Conservation (phyloP, 1,140 invertebrate species). For the Oryctes rhinoceros region DNA sequence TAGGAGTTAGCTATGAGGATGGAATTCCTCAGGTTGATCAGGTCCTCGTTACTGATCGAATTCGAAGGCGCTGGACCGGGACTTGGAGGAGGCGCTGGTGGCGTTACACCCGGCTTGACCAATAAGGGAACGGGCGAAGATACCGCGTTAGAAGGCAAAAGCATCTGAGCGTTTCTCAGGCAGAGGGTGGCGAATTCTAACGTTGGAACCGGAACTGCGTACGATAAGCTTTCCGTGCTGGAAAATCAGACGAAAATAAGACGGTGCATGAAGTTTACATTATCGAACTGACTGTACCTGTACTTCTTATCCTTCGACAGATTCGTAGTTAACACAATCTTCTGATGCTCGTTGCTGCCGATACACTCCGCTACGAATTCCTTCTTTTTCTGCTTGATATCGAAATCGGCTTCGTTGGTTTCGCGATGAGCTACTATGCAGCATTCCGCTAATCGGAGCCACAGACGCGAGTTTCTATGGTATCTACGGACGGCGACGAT, state of each 20-base stretch:
- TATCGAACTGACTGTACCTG: too few relatives aligned
- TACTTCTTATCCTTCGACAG: conserved; percentile 68
- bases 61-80: conserved; percentile 59
- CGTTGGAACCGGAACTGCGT: conserved; percentile 85
- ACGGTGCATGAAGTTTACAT: too few relatives aligned
- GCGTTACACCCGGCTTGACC: conserved; percentile 57
- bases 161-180: conserved; percentile 81
- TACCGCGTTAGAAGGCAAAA: conserved; percentile 63
- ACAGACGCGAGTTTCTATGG: conserved; percentile 87
- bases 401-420: conserved; percentile 73
- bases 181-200: conserved; percentile 90
- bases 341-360: conserved; percentile 70
- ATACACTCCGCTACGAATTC: conserved; percentile 71
- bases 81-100: conserved; percentile 53
- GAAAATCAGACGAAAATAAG: too few relatives aligned
- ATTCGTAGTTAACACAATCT: conserved; percentile 70
- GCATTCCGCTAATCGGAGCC: conserved; percentile 93
- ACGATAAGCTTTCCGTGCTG: conserved; percentile 71
- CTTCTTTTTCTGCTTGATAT: conserved; percentile 69
- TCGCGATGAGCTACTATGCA: conserved; percentile 79
- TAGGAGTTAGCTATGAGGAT: conserved; percentile 84
- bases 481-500: conserved; percentile 87
- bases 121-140: conserved; percentile 54
- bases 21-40: conserved; percentile 69
- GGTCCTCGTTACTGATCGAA: conserved; percentile 58